Evolutionary conservation across 2,113 vertebrate genomes (phyloP), one percentile per base, ranked within the genome.

Genomic region (Leucopsar rothschildi): DNA sequence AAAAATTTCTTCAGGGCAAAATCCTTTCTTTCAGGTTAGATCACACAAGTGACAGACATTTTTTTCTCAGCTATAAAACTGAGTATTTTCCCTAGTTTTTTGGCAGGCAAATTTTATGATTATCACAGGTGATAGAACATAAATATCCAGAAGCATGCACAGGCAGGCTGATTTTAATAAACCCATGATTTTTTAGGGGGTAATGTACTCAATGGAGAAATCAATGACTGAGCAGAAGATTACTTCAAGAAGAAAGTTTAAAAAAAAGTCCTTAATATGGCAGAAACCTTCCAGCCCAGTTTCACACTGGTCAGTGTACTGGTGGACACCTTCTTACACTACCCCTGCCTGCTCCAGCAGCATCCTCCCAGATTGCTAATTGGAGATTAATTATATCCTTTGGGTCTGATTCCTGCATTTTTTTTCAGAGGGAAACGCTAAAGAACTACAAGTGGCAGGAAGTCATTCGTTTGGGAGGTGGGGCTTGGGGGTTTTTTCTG

Each of bases 181-280:
- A 89, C 33, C 0, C 2, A 2, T 13, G 1, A 28, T 29, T 37
- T 21, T 11, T 1, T 11, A 4, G 5, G 4, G 9, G 1, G 3
- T 11, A 35, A 27, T n/a, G 39, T 10, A 22, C 15, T 82, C 42
- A 20, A 1, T 39, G 29, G 35, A 73, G 50, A 88, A 65, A 57
- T 3, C 6, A 9, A 27, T 45, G 17, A 23, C 50, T 86, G 66
- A 80, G 35, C 14, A 72, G 37, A 79, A 60, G 25, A 77, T 42
- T 23, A 33, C 3, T 42, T 29, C 15, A 42, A 61, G 28, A 53
- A 60, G 5, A 42, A 57, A 47, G 5, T 56, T 56, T 53, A 65
- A 76, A 93, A 83, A 23, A 31, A 77, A 78, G 7, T 47, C 33
- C 29, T 42, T 6, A 45, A 31, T 0, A 0, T 40, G 76, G 31